A percentile compares a stretch with the other conserved stretches of the same genome.
These are phyloP conservation scores for Melolontha melolontha DNA, from an alignment of 2,888 invertebrate species.

Conservation along the genomic window DNA sequence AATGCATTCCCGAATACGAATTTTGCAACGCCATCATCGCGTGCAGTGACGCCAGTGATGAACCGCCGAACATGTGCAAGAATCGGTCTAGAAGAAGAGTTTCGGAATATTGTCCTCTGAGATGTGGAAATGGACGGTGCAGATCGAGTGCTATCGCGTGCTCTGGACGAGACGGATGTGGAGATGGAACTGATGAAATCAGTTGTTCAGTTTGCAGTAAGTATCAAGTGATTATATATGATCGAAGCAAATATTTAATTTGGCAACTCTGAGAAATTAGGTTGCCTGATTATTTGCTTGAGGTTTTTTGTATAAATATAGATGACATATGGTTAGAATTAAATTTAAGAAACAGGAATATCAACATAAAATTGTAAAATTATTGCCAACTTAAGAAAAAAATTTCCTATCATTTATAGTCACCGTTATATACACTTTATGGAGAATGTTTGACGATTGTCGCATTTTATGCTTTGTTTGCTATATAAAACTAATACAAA, in stretches of 20 bases:
- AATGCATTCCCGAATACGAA: slow-evolving; percentile 89
- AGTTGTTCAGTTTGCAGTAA: slow-evolving; percentile 89
- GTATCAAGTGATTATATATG: slow-evolving; percentile 64
- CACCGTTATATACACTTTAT: no score
- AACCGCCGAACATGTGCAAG: slow-evolving; percentile 82
- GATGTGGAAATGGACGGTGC: slow-evolving; percentile 89
- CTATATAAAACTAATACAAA: no score
- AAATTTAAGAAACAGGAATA: no score
- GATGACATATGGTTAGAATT: slow-evolving; percentile 10
- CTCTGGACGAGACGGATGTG: slow-evolving; percentile 91
- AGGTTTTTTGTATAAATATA: no score
- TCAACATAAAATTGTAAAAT: no score
- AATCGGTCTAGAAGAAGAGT: slow-evolving; percentile 68
- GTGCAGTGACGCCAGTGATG: slow-evolving; percentile 91
- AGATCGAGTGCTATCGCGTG: slow-evolving; percentile 90
- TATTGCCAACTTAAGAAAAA: no score
- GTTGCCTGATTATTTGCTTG: no score
- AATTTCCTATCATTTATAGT: no score
- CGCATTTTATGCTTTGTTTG: no score
- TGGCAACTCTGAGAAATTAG: no score
- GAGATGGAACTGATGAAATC: slow-evolving; percentile 89
- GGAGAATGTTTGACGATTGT: no score
- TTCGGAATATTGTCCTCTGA: slow-evolving; percentile 80
- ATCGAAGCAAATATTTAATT: no score
- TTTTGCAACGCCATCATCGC: slow-evolving; percentile 90